phyloP scores from a whole-genome alignment of 2,888 invertebrate genomes.

The Mythimna vitellina region DNA sequence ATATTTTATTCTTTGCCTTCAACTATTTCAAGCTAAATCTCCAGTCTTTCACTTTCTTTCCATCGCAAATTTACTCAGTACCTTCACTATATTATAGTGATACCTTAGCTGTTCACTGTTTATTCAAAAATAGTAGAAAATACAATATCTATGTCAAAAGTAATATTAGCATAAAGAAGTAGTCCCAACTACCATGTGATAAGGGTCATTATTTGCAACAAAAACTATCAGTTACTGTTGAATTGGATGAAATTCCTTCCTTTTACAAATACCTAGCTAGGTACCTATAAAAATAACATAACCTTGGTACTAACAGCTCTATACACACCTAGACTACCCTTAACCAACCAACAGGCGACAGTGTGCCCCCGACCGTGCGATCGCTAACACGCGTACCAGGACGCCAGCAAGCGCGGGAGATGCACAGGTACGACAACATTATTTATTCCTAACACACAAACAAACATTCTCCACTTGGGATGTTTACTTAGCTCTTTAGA shows the following conservation, averaged over 20 bases:
- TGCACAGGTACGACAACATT: slow-evolving; percentile 75
- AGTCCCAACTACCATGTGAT: no score
- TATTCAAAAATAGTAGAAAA: no score
- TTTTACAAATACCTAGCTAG: neutral
- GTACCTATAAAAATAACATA: slow-evolving; percentile 7
- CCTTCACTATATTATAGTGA: no score
- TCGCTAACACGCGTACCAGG: slow-evolving; percentile 67
- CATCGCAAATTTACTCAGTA: no score
- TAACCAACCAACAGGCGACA: slow-evolving; percentile 77
- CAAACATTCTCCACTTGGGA: slow-evolving; percentile 33
- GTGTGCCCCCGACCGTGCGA: slow-evolving; percentile 72
- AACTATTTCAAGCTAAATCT: no score
- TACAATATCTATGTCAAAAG: no score
- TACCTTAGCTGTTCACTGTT: no score
- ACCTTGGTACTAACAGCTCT: slow-evolving; percentile 72
- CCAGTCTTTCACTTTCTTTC: no score
- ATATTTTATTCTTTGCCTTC: no score
- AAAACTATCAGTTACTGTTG: neutral
- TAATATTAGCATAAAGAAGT: no score
- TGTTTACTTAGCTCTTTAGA: slow-evolving; percentile 39
- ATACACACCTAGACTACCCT: slow-evolving; percentile 71
- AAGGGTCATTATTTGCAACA: neutral
- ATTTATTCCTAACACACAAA: slow-evolving; percentile 55
- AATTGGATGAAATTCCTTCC: neutral
- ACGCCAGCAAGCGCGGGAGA: slow-evolving; percentile 67